Evolutionary conservation across 2,113 vertebrate genomes (phyloP), one percentile per base, ranked within the genome.

Genomic region (Furnarius figulus): DNA sequence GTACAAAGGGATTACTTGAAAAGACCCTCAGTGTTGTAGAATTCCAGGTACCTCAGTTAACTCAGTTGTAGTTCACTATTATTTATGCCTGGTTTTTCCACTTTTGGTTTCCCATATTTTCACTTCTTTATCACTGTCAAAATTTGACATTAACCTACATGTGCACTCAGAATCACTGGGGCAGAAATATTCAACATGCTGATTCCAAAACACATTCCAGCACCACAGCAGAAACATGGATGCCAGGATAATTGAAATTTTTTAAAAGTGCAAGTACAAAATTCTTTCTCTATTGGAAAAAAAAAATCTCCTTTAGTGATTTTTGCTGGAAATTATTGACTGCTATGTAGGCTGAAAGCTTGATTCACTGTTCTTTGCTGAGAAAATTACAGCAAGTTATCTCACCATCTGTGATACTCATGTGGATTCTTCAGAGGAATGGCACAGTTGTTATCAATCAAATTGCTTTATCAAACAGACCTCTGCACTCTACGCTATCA

Each of bases 361-460:
- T 85, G 89, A 92, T 95, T 93, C 88, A 61, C 35, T 58, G 52
- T 82, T 91, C 89, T 87, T 96, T 85, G 59, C 63, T 72, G 79
- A 95, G 93, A 87, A 95, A 97, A 95, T 91, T 90, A 89, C 89
- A 37, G 47, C 75, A 79, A 89, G 91, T 91, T 95, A 94, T 95
- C 96, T 96, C 16, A n/a, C 96, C 89, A 94, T 97, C 97, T 97
- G 93, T 85, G 94, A 83, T 94, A 86, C 85, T 97, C 39, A 33
- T 95, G 91, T 90, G 86, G 92, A 66, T 81, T 94, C 80, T n/a
- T 97, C 84, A 82, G 87, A 87, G 74, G 56, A 92, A 90, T 82
- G 73, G 63, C 81, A 68, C 35, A 46, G 89, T 95, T 95, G 83
- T 89, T 97, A 89, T 97, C 97, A 94, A 65, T 97, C 97, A 97